Base-by-base conservation (phyloP, 2,888 invertebrate genomes). In the Harpalus rufipes region DNA sequence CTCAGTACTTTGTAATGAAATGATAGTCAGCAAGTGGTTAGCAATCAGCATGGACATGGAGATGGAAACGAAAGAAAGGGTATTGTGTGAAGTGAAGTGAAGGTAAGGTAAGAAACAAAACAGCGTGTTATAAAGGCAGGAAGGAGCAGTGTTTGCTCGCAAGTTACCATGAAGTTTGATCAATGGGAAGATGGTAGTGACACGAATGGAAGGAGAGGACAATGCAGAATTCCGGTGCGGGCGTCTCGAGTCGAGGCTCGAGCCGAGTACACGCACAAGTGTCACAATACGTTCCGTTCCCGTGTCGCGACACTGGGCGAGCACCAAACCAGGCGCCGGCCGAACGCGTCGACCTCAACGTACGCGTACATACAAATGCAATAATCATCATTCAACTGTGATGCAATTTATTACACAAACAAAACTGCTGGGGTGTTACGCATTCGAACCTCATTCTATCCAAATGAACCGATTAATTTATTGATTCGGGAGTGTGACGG, bases 171-270 rank as follows among this genome's bases (percentile, higher is more conserved):
- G 87, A 88, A 88, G 87, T 88, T 88, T 88, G 88, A 88, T 88
- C 87, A 88, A 87, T 87, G 87, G 86, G 87, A 86, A 86, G 88
- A 87, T 88, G 88, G 87, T 87, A 86, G 84, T 88, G 88, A 88
- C 88, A 88, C 84, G 78, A 84, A 84, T 84, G 84, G 84, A 84
- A 78, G 44, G 83, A 61, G 63, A 61, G 61, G 61, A 80, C 80
- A 80, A 61, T 80, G 80, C 61, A 74, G 16, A 44, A 41, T 74
- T 74, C 72, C 72, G 72, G 72, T 74, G 44, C 32, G 32, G 68
- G 10, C n/a, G 68, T 68, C n/a, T 39, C 32, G 68, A n/a, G 12
- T 21, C 7, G 65, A 39, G 18, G 12, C 44, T 51, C 76, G 76
- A 18, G 32, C 6, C 32, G 44, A 51, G 44, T 0, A 12, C 81